A percentile compares a stretch with the other conserved stretches of the same genome.
Conservation (phyloP, 2,113 vertebrate genomes). For the Micromys minutus region DNA sequence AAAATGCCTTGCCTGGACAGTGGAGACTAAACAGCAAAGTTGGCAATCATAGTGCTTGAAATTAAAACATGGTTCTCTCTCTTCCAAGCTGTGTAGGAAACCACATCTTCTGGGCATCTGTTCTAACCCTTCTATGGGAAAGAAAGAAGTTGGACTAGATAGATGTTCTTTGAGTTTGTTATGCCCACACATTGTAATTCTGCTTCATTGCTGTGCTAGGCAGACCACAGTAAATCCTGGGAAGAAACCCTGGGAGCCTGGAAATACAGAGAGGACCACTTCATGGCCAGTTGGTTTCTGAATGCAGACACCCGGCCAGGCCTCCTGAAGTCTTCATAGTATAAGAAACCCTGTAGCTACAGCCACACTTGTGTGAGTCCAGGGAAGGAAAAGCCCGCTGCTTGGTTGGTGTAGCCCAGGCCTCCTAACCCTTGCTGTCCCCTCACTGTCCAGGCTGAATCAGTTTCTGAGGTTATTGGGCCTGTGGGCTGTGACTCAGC, state of each 20-base stretch:
- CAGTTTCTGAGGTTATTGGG: neutral
- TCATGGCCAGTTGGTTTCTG: no score
- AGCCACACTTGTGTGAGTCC: no score
- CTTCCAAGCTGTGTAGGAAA: neutral
- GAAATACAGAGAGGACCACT: neutral
- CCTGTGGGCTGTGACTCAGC: neutral
- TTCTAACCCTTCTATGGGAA: neutral
- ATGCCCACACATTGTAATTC: neutral
- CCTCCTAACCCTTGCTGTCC: neutral
- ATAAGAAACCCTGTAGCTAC: fast-evolving
- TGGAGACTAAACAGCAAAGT: neutral
- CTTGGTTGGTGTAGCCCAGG: neutral
- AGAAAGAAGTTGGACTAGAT: neutral
- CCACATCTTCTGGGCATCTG: neutral
- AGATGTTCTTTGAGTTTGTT: neutral
- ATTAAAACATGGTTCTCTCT: neutral
- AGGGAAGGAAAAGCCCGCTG: neutral
- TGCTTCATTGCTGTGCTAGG: no score
- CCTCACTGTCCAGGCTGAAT: neutral
- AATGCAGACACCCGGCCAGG: neutral
- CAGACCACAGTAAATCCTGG: no score
- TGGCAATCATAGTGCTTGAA: neutral
- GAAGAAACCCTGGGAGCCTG: neutral
- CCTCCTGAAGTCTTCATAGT: neutral
- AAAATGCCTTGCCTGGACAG: neutral